Percentiles rank a stretch among this genome's conserved stretches.
These are phyloP conservation scores for Cepphus grylle DNA, from an alignment of 2,113 vertebrate genomes.

Conservation along the genomic window DNA sequence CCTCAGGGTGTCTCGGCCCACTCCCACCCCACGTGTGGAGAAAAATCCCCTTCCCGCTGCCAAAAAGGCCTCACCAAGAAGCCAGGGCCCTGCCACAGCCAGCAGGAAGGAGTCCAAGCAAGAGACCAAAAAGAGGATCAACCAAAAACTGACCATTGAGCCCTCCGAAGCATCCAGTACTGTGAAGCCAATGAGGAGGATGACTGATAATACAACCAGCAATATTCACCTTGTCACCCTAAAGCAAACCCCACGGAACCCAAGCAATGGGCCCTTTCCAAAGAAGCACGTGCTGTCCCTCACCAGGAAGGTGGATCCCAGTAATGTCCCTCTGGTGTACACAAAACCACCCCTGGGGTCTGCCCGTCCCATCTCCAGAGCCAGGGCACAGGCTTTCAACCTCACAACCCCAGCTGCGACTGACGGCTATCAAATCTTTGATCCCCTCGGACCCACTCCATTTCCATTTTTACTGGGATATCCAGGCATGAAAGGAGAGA, in stretches of 20 bases:
- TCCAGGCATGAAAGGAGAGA: slow-evolving; percentile 88
- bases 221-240: slow-evolving; percentile 15
- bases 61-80: slow-evolving; percentile 8
- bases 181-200: not conserved
- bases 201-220: slow-evolving; percentile 5
- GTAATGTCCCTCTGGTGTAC: slow-evolving; percentile 32
- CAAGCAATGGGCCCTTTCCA: not conserved
- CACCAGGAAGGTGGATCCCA: slow-evolving; percentile 60
- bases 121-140: slow-evolving; percentile 41
- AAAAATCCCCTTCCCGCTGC: not conserved
- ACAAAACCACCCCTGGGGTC: slow-evolving; percentile 42
- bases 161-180: not conserved
- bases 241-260: not conserved
- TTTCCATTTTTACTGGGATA: slow-evolving; percentile 81
- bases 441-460: slow-evolving; percentile 76
- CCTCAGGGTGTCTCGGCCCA: not conserved
- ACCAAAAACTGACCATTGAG: slow-evolving; percentile 18
- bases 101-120: slow-evolving; percentile 39
- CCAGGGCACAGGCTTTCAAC: slow-evolving; percentile 4
- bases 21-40: not conserved
- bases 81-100: not conserved
- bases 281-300: slow-evolving; percentile 37
- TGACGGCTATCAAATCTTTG: slow-evolving; percentile 80
- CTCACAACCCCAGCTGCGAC: slow-evolving; percentile 74
- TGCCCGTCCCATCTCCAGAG: not conserved